Conservation (phyloP, 2,113 vertebrate species). For the Rhagologus leucostigma region DNA sequence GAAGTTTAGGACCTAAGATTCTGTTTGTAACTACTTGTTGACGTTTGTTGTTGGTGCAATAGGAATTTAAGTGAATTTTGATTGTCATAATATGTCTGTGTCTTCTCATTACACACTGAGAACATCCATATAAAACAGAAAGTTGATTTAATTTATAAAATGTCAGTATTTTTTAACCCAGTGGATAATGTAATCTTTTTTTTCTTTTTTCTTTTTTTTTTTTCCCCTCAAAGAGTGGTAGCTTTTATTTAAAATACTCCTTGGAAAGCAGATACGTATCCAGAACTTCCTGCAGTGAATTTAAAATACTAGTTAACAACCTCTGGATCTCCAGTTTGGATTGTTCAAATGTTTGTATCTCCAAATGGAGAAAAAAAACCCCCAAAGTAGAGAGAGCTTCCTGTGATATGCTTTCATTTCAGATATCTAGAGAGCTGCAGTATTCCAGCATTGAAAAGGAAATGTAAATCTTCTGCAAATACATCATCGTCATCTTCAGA, state of each 20-base stretch:
- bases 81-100: background rate
- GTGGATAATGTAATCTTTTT: background rate
- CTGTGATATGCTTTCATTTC: background rate
- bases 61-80: background rate
- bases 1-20: background rate
- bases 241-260: background rate
- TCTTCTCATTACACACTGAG: background rate
- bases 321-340: background rate
- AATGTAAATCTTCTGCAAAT: conserved; percentile 76
- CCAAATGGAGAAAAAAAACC: background rate
- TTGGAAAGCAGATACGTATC: background rate
- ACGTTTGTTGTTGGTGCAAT: accelerated
- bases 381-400: background rate
- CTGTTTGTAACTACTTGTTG: background rate
- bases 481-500: conserved; percentile 79
- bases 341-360: background rate
- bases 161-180: background rate
- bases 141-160: background rate
- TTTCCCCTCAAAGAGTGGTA: background rate
- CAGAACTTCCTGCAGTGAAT: background rate
- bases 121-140: background rate
- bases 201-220: background rate
- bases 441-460: conserved; percentile 82
- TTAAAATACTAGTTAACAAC: background rate
- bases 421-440: conserved; percentile 87